These are phyloP conservation scores for Capromys pilorides DNA, from an alignment of 2,797 vertebrate genomes.

Conservation along the genomic window DNA sequence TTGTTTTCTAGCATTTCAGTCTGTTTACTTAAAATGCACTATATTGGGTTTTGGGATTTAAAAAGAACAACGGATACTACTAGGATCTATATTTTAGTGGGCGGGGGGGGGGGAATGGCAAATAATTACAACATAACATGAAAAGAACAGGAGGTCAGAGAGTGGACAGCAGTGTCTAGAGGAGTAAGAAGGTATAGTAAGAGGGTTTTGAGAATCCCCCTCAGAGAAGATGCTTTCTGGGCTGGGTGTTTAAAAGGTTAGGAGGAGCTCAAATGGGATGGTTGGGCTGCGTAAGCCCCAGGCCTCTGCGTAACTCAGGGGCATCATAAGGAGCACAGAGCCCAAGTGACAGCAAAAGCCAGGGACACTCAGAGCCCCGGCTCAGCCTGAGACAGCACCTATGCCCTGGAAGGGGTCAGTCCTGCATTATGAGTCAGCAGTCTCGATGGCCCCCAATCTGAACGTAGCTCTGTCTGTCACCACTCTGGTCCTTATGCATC, in stretches of 20 bases:
- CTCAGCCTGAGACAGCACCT: fast-evolving
- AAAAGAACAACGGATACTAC: not conserved
- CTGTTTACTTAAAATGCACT: not conserved
- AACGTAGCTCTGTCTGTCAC: not conserved
- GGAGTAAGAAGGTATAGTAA: not conserved
- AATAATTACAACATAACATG: not conserved
- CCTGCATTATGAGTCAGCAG: not conserved
- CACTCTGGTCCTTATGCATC: not conserved
- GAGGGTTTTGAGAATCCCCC: not conserved
- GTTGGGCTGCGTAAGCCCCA: not conserved
- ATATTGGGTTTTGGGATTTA: not conserved
- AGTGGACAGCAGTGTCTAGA: too few relatives aligned
- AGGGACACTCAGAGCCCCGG: not conserved
- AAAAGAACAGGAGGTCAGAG: not conserved
- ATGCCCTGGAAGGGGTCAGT: not conserved
- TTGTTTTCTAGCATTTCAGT: not conserved
- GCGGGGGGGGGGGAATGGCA: not conserved
- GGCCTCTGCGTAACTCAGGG: not conserved
- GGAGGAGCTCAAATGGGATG: not conserved
- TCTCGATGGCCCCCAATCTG: not conserved
- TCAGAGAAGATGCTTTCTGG: not conserved
- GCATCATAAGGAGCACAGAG: not conserved
- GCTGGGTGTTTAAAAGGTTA: not conserved
- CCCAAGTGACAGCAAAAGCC: not conserved
- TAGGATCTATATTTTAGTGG: not conserved